Conservation (phyloP, 2,797 vertebrate genomes). For the Pristis pectinata region DNA sequence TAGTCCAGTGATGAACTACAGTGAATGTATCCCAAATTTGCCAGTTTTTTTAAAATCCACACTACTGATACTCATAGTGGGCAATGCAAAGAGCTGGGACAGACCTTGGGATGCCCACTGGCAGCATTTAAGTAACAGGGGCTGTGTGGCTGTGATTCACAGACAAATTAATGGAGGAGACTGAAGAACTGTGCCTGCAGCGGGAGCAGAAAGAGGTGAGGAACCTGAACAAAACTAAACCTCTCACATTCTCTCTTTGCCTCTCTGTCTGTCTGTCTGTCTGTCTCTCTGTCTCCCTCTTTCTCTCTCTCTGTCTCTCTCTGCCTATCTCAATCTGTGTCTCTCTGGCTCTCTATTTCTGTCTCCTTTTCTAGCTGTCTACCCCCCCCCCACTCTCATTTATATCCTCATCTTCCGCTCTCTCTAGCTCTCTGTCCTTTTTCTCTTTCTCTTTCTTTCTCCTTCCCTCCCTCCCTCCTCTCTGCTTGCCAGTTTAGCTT, state of each 20-base stretch:
- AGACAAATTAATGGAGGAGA: conserved; percentile 98
- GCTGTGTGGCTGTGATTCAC: conserved; percentile 42
- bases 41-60: not conserved
- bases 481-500: not conserved
- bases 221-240: too few relatives aligned
- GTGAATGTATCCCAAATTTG: not conserved
- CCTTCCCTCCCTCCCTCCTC: not conserved
- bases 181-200: conserved; percentile 84
- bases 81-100: too few relatives aligned
- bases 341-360: not conserved
- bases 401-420: too few relatives aligned
- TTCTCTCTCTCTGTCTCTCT: not conserved
- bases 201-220: conserved; percentile 84
- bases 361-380: not conserved
- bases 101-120: not conserved
- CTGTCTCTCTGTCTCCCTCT: too few relatives aligned
- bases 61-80: too few relatives aligned
- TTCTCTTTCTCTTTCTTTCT: too few relatives aligned
- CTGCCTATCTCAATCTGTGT: not conserved
- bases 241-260: not conserved
- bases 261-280: too few relatives aligned
- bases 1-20: not conserved
- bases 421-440: not conserved
- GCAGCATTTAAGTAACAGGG: not conserved
- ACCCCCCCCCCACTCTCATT: not conserved